These are phyloP conservation scores for Callosobruchus maculatus DNA, from an alignment of 2,888 invertebrate genomes.

Conservation along the genomic window DNA sequence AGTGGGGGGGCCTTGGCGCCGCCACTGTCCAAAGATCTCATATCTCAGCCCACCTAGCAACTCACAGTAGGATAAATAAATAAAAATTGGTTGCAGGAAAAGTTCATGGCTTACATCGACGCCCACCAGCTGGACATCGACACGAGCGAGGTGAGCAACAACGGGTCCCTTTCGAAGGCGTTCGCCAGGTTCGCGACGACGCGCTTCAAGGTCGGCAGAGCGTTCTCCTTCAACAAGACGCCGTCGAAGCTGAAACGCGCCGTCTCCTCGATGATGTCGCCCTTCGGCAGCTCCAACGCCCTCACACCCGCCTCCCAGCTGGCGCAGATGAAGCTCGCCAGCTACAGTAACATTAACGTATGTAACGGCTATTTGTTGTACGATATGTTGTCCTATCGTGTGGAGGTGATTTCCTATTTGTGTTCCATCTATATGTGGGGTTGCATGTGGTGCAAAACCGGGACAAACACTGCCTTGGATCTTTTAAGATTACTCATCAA, in stretches of 20 bases:
- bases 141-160: conserved; percentile 79
- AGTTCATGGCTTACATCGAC: conserved; percentile 72
- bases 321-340: conserved; percentile 81
- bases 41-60: no score
- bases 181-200: conserved; percentile 80
- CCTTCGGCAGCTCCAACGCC: conserved; percentile 81
- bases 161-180: conserved; percentile 86
- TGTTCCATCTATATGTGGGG: neutral
- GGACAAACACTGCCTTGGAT: no score
- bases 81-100: conserved; percentile 62
- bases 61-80: no score
- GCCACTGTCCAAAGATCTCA: no score
- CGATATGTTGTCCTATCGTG: neutral
- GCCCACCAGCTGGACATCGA: conserved; percentile 84
- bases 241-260: conserved; percentile 91
- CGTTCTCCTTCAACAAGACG: conserved; percentile 93
- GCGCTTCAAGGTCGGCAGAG: conserved; percentile 84
- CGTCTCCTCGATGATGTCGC: conserved; percentile 91
- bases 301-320: conserved; percentile 79
- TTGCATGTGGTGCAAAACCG: no score
- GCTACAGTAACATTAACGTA: conserved; percentile 83
- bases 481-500: no score
- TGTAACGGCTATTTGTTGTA: conserved; percentile 41
- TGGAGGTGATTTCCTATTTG: neutral
- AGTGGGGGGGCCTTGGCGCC: no score